A percentile compares a stretch with the other conserved stretches of the same genome.
Evolutionary conservation across 2,888 invertebrate species (phyloP).

Genomic region (Lepidonotus clava): DNA sequence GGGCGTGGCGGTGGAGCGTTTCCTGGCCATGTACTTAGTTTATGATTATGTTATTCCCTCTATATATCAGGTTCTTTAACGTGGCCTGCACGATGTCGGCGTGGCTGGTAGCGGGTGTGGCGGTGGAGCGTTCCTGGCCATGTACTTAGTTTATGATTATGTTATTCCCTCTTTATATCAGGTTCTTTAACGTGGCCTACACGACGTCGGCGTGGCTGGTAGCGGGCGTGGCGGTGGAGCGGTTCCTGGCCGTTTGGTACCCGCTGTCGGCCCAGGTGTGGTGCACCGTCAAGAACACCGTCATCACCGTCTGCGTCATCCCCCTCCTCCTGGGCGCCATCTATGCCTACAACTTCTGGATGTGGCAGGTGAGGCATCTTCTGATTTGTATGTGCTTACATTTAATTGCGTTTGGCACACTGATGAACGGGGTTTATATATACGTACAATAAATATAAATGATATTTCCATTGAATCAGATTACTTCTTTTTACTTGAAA

Average conservation of each 20-base stretch:
- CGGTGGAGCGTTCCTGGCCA: constrained; percentile 38
- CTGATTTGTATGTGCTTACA: no score
- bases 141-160: no score
- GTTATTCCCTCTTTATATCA: no score
- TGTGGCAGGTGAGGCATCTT: constrained; percentile 42
- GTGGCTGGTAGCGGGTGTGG: constrained; percentile 50
- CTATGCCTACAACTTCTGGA: constrained; percentile 56
- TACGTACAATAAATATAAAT: no score
- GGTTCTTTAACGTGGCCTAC: constrained; percentile 57
- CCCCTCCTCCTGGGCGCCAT: constrained; percentile 18
- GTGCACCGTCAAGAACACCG: constrained; percentile 47
- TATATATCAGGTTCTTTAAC: constrained; percentile 56
- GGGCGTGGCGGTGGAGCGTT: constrained; percentile 46
- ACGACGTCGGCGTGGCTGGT: constrained; percentile 54
- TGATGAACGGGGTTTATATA: no score
- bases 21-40: no score
- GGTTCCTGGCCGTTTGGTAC: constrained; percentile 52
- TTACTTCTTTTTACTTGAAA: no score
- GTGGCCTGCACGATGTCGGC: constrained; percentile 51
- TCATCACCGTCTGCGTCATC: neutral
- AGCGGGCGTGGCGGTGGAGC: constrained; percentile 35
- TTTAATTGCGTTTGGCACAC: no score
- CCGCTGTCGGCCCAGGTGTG: constrained; percentile 38
- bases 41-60: no score
- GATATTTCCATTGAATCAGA: no score